These are phyloP conservation scores for Drosophila histrio DNA, from an alignment of 2,888 invertebrate genomes.

Conservation along the genomic window DNA sequence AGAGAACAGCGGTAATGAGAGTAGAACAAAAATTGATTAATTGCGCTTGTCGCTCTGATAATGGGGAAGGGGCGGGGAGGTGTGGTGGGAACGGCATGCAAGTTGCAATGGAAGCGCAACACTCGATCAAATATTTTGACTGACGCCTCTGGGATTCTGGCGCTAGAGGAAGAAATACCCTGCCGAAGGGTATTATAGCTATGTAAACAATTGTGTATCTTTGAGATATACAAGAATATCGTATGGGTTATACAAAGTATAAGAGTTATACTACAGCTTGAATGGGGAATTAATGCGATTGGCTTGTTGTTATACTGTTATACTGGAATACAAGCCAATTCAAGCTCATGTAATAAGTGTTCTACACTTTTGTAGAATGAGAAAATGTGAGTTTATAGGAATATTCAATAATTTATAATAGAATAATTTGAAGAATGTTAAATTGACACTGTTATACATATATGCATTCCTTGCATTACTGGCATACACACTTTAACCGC, in stretches of 20 bases:
- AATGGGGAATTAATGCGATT: background rate
- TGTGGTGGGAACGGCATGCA: constrained; percentile 7
- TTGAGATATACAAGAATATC: background rate
- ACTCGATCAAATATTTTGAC: constrained; percentile 75
- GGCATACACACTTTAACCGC: background rate
- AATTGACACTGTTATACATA: background rate
- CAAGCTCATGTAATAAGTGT: background rate
- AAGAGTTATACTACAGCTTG: background rate
- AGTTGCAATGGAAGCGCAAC: constrained; percentile 31
- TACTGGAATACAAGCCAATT: background rate
- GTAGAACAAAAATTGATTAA: constrained; percentile 67
- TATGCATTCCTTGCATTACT: background rate
- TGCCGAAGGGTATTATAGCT: background rate
- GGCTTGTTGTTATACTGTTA: background rate
- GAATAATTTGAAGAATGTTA: too few relatives aligned
- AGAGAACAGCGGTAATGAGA: constrained; percentile 34
- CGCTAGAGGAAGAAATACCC: constrained; percentile 16
- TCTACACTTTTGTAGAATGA: background rate
- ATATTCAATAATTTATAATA: too few relatives aligned
- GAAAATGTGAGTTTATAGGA: too few relatives aligned
- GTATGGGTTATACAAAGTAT: background rate
- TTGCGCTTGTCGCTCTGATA: constrained; percentile 38
- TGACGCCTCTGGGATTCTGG: constrained; percentile 26
- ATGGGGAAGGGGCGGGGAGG: background rate
- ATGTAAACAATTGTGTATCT: background rate